These are phyloP conservation scores for Pecten maximus DNA, from an alignment of 2,888 invertebrate species.

Conservation along the genomic window DNA sequence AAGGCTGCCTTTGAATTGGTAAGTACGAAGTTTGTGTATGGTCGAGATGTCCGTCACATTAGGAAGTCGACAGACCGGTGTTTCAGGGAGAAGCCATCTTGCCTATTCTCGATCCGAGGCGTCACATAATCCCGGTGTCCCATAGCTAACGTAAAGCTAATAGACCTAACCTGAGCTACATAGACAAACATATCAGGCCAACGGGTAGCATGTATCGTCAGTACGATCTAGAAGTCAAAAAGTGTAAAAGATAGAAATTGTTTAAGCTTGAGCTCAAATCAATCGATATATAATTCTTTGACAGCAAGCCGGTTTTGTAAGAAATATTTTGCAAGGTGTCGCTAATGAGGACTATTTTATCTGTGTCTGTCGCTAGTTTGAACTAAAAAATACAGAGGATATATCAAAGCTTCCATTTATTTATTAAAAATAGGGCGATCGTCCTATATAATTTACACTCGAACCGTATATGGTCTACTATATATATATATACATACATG, in stretches of 20 bases:
- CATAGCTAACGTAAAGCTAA: neutral
- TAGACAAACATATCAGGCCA: neutral
- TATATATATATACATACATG: neutral
- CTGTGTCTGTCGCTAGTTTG: too few relatives aligned
- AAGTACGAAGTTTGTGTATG: neutral
- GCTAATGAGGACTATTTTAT: too few relatives aligned
- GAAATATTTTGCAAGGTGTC: too few relatives aligned
- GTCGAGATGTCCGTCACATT: neutral
- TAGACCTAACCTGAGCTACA: neutral
- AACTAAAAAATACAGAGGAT: too few relatives aligned
- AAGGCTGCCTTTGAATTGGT: neutral
- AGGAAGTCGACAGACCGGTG: slow-evolving; percentile 16
- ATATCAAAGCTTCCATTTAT: too few relatives aligned
- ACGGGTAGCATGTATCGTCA: neutral
- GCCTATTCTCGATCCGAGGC: neutral
- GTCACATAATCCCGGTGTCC: slow-evolving; percentile 9
- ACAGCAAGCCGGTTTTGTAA: too few relatives aligned
- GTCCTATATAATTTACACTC: neutral
- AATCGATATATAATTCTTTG: too few relatives aligned
- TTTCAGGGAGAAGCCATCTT: slow-evolving; percentile 1
- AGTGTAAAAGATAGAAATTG: neutral
- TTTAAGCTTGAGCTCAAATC: neutral
- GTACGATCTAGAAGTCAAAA: neutral
- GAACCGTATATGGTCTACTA: neutral
- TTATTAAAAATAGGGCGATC: neutral